A percentile compares a stretch with the other conserved stretches of the same genome.
Evolutionary conservation across 1,140 invertebrate genomes (phyloP).

Genomic region (Atopsyche davidsoni): DNA sequence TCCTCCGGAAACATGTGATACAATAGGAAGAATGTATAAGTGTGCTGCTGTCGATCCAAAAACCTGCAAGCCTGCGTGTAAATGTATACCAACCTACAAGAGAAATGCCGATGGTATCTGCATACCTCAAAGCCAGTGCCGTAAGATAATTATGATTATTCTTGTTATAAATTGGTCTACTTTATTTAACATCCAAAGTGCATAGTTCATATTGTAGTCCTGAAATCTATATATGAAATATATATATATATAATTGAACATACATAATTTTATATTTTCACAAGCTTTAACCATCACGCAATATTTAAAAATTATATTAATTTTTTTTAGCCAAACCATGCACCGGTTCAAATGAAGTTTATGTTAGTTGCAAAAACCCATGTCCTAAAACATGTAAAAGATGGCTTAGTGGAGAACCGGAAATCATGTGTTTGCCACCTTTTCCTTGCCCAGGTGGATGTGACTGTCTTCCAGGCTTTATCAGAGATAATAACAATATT

Average conservation of each 20-base stretch:
- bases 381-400: slow-evolving; percentile 19
- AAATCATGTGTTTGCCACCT: slow-evolving; percentile 5
- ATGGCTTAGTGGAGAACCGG: slow-evolving; percentile 1
- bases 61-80: slow-evolving; percentile 21
- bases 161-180: too few species aligned
- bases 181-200: too few species aligned
- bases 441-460: slow-evolving; percentile 18
- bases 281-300: neutral
- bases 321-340: slow-evolving; percentile 15
- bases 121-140: slow-evolving; percentile 17
- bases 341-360: slow-evolving; percentile 15
- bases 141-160: slow-evolving; percentile 17
- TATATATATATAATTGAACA: neutral
- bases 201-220: too few species aligned
- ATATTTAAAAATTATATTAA: neutral
- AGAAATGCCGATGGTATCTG: slow-evolving; percentile 21
- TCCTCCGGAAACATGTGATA: slow-evolving; percentile 17
- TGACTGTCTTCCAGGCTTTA: slow-evolving; percentile 15
- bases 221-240: slow-evolving; percentile 2
- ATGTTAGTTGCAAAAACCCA: slow-evolving; percentile 8
- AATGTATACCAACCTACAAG: slow-evolving; percentile 20
- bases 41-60: slow-evolving; percentile 13
- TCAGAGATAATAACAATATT: slow-evolving; percentile 13
- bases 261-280: neutral
- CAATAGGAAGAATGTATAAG: slow-evolving; percentile 21